Percentiles rank a stretch among this genome's conserved stretches.
Conservation (phyloP, 2,113 vertebrate species). For the Anoura caudifer region DNA sequence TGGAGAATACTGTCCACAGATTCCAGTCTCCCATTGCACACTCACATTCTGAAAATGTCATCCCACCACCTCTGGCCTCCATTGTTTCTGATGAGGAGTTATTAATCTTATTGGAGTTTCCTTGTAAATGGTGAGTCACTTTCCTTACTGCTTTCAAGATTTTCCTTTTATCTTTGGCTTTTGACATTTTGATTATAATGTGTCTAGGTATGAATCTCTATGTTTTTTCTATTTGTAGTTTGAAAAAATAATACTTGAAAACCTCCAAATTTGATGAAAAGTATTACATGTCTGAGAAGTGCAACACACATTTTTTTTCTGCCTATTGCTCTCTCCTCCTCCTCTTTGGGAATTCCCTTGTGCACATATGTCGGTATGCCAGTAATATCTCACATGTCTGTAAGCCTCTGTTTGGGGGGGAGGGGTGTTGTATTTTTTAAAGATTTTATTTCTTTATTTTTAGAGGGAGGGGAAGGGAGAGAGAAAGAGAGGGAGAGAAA, state of each 20-base stretch:
- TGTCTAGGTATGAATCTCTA: neutral
- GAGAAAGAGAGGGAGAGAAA: too few relatives aligned
- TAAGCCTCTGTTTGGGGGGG: neutral
- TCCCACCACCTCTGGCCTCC: neutral
- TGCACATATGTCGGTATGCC: neutral
- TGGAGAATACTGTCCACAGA: neutral
- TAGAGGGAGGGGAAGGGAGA: too few relatives aligned
- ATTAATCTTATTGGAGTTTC: neutral
- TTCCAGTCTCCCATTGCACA: neutral
- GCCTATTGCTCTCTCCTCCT: neutral
- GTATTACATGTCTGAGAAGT: neutral
- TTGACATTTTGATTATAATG: constrained; percentile 3
- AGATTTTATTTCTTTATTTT: too few relatives aligned
- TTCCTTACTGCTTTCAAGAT: neutral
- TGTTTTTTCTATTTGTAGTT: neutral
- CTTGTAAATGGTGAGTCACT: neutral
- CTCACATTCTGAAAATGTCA: neutral
- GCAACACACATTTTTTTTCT: neutral
- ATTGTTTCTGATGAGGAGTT: neutral
- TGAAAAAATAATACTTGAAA: neutral
- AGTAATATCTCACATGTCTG: neutral
- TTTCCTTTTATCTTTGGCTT: constrained; percentile 3
- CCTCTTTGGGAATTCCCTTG: neutral
- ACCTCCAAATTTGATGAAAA: neutral
- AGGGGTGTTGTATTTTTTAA: too few relatives aligned